These are phyloP conservation scores for Trigoniulus corallinus DNA, from an alignment of 1,140 invertebrate genomes.

Conservation along the genomic window DNA sequence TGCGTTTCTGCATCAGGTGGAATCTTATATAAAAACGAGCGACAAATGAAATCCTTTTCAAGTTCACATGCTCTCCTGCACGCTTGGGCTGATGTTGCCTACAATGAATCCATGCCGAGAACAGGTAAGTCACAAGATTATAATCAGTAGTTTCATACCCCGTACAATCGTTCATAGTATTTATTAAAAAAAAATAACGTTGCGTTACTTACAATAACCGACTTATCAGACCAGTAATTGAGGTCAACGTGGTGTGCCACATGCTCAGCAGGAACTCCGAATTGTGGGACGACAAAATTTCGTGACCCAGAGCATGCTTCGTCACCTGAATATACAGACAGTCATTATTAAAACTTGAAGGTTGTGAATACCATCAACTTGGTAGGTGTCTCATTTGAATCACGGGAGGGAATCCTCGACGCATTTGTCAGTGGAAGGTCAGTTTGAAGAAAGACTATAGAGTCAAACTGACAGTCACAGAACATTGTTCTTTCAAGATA, in stretches of 20 bases:
- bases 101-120: not conserved
- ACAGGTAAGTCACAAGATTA: not conserved
- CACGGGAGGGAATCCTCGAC: no score
- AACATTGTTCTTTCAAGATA: no score
- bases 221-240: slow-evolving; percentile 86
- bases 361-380: no score
- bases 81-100: slow-evolving; percentile 44
- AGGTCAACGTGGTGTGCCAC: slow-evolving; percentile 77
- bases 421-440: no score
- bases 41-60: slow-evolving; percentile 80
- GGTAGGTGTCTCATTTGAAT: no score
- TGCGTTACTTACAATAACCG: slow-evolving; percentile 45
- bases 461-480: no score
- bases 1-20: slow-evolving; percentile 40
- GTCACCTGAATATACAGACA: slow-evolving; percentile 29
- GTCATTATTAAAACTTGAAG: not conserved
- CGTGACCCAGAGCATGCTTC: slow-evolving; percentile 65
- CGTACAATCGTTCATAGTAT: no score
- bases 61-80: slow-evolving; percentile 78
- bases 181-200: not conserved
- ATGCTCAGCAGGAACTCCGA: slow-evolving; percentile 75
- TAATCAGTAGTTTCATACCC: not conserved
- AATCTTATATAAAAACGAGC: slow-evolving; percentile 63
- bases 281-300: slow-evolving; percentile 54
- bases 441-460: no score